Percentiles rank a stretch among this genome's conserved stretches.
Evolutionary conservation across 1,140 invertebrate genomes (phyloP).

Genomic region (Atopsyche davidsoni): DNA sequence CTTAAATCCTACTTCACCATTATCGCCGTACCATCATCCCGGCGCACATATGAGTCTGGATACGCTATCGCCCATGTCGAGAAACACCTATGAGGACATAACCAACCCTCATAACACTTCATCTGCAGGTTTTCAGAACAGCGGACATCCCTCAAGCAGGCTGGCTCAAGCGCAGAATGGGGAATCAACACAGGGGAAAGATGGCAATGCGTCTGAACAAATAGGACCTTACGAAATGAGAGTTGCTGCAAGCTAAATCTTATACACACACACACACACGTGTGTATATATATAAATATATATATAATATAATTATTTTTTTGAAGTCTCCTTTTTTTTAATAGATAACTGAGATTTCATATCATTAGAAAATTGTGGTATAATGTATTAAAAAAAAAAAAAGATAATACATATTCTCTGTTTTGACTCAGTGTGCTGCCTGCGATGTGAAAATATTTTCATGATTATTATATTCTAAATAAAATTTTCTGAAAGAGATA

Average conservation of each 20-base stretch:
- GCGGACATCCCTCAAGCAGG: background rate
- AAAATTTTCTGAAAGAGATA: too few relatives aligned
- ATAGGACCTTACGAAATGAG: constrained; percentile 20
- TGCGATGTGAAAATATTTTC: too few relatives aligned
- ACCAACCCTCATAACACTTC: constrained; percentile 4
- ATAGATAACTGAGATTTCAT: too few relatives aligned
- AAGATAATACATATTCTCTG: too few relatives aligned
- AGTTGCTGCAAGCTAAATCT: constrained; percentile 17
- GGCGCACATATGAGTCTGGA: constrained; percentile 12
- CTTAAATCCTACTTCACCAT: constrained; percentile 14
- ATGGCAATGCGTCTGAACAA: background rate
- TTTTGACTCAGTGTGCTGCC: too few relatives aligned
- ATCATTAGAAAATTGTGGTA: too few relatives aligned
- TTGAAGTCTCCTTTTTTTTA: too few relatives aligned
- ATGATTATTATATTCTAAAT: too few relatives aligned
- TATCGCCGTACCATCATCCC: constrained; percentile 17
- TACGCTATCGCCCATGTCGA: constrained; percentile 16
- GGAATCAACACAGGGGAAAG: background rate
- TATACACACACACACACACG: too few relatives aligned
- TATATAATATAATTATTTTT: too few relatives aligned
- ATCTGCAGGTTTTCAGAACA: background rate
- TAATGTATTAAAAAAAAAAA: too few relatives aligned
- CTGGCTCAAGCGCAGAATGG: background rate
- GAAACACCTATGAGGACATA: constrained; percentile 22
- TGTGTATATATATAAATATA: too few relatives aligned